Percentiles rank a stretch among this genome's conserved stretches.
phyloP scores from a whole-genome alignment of 2,888 invertebrate genomes.

The Ornithoptera alexandrae region DNA sequence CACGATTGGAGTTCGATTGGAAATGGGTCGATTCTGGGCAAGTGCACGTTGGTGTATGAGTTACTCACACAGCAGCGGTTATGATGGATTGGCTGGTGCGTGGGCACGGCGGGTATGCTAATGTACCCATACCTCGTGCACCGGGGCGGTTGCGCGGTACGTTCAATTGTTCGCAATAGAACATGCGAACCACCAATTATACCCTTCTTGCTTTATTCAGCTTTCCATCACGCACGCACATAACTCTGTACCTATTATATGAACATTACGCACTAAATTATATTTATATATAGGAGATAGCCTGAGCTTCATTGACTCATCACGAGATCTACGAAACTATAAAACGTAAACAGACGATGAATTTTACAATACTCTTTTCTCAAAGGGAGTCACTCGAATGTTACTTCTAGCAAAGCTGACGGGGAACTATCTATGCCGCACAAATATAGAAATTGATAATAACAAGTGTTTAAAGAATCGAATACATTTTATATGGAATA shows the following conservation, averaged over 20 bases:
- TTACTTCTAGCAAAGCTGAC: too few relatives aligned
- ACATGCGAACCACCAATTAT: constrained; percentile 44
- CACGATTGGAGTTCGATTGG: constrained; percentile 7
- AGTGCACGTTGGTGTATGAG: constrained; percentile 46
- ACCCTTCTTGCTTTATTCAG: constrained; percentile 11
- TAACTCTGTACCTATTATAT: background rate
- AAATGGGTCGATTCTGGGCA: constrained; percentile 29
- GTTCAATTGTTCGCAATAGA: constrained; percentile 61
- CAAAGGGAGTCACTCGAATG: too few relatives aligned
- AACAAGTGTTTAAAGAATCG: too few relatives aligned
- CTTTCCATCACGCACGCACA: background rate
- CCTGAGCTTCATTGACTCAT: too few relatives aligned
- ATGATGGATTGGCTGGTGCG: constrained; percentile 73
- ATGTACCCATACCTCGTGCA: constrained; percentile 51
- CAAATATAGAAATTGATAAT: too few relatives aligned
- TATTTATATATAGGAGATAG: background rate
- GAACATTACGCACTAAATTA: background rate
- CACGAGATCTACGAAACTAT: too few relatives aligned
- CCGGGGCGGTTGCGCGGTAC: constrained; percentile 50
- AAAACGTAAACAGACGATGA: too few relatives aligned
- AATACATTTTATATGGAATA: too few relatives aligned
- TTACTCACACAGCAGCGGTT: constrained; percentile 45
- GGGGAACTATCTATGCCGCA: too few relatives aligned
- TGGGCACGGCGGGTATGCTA: constrained; percentile 75
- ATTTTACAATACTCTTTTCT: too few relatives aligned